These are phyloP conservation scores for Carcina quercana DNA, from an alignment of 2,888 invertebrate genomes.

Conservation along the genomic window DNA sequence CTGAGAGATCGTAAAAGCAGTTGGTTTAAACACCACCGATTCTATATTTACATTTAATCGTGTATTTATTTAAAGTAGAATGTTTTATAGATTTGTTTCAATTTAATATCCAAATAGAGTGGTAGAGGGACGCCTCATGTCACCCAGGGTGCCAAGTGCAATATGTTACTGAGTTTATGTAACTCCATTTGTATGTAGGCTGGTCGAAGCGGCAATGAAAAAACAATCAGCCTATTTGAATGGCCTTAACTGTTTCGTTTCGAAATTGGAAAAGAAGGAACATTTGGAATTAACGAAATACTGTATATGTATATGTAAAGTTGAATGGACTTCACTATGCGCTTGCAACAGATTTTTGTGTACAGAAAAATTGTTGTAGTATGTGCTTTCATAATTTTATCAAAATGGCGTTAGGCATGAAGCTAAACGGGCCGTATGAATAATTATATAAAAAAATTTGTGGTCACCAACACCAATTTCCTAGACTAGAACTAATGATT, in stretches of 20 bases:
- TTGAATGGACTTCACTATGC: too few species aligned
- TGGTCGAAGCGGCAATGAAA: constrained; percentile 15
- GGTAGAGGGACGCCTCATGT: constrained; percentile 27
- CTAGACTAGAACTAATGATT: too few species aligned
- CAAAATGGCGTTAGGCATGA: too few species aligned
- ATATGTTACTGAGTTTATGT: constrained; percentile 34
- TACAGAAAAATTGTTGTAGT: too few species aligned
- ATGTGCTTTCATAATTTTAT: too few species aligned
- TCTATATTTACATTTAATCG: constrained; percentile 43
- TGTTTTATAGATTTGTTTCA: constrained; percentile 39
- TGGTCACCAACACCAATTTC: too few species aligned
- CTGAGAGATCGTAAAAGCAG: constrained; percentile 27
- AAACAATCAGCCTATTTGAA: constrained; percentile 26
- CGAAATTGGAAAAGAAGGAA: background rate
- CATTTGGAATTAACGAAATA: background rate
- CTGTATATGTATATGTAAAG: background rate
- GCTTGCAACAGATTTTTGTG: too few species aligned
- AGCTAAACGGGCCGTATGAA: too few species aligned
- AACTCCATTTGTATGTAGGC: constrained; percentile 34
- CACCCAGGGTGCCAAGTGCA: constrained; percentile 33
- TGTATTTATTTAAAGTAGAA: constrained; percentile 40
- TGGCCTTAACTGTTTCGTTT: constrained; percentile 11
- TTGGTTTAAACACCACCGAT: constrained; percentile 26
- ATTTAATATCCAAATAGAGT: constrained; percentile 29
- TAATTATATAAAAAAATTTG: too few species aligned